Evolutionary conservation across 2,888 invertebrate genomes (phyloP).

Genomic region (Patella depressa): DNA sequence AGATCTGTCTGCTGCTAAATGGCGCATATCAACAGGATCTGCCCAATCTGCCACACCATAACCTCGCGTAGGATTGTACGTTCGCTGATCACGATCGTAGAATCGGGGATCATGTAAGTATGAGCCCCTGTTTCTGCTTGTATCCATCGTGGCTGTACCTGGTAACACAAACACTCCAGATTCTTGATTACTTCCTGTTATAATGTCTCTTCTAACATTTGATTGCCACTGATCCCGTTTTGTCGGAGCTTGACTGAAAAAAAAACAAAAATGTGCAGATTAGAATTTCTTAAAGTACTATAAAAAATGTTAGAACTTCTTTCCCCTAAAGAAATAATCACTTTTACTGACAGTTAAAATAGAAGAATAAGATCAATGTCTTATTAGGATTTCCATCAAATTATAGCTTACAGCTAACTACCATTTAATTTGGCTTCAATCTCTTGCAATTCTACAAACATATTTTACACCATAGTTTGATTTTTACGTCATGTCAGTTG

Average conservation of each 20-base stretch:
- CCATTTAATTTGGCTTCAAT: no score
- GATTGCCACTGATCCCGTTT: slow-evolving; percentile 62
- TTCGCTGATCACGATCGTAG: slow-evolving; percentile 37
- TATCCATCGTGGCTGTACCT: slow-evolving; percentile 38
- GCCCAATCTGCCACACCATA: slow-evolving; percentile 2
- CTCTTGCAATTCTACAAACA: no score
- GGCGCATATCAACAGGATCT: background rate
- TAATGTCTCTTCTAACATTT: slow-evolving; percentile 61
- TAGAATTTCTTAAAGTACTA: background rate
- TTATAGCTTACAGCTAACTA: no score
- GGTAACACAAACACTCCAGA: slow-evolving; percentile 58
- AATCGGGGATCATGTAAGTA: slow-evolving; percentile 32
- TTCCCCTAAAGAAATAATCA: no score
- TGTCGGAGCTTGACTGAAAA: slow-evolving; percentile 63
- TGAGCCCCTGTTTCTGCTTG: slow-evolving; percentile 28
- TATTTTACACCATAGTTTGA: no score
- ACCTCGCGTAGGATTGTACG: slow-evolving; percentile 33
- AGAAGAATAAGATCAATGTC: no score
- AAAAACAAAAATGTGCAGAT: slow-evolving; percentile 7
- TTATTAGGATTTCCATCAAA: no score
- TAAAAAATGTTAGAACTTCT: no score
- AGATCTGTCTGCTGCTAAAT: slow-evolving; percentile 18
- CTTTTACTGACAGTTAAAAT: no score
- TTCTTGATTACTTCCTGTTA: slow-evolving; percentile 43
- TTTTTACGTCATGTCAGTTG: no score